These are phyloP conservation scores for Wiebesia pumilae DNA, from an alignment of 1,140 invertebrate genomes.

Conservation along the genomic window DNA sequence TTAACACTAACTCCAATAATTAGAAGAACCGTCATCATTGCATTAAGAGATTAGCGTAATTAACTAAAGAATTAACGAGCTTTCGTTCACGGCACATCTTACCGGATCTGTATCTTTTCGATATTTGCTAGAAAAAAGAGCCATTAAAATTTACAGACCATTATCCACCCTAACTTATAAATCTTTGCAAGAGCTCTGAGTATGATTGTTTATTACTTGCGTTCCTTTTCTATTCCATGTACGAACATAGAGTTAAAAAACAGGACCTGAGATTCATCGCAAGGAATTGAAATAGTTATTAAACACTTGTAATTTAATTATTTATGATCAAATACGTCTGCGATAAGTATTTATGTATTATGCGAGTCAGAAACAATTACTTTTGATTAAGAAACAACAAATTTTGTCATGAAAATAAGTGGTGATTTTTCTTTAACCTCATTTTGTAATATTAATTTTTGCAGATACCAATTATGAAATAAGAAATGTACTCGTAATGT, in stretches of 20 bases:
- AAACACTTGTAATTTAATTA: no score
- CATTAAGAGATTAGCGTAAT: not conserved
- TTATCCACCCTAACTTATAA: constrained; percentile 28
- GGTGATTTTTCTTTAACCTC: no score
- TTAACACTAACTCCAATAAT: not conserved
- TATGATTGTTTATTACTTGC: constrained; percentile 18
- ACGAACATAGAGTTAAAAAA: not conserved
- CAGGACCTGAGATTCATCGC: not conserved
- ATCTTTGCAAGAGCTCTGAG: not conserved
- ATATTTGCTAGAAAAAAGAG: constrained; percentile 1
- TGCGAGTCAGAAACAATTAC: no score
- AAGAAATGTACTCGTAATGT: no score
- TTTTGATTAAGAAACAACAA: no score
- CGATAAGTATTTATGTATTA: no score
- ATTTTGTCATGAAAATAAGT: no score
- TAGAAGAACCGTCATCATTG: not conserved
- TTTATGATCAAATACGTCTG: no score
- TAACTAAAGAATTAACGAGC: not conserved
- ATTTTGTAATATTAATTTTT: no score
- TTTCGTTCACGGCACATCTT: constrained; percentile 31
- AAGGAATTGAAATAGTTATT: no score
- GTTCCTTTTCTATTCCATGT: not conserved
- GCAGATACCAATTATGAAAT: no score
- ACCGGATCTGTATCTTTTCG: not conserved
- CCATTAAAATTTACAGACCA: constrained; percentile 51